Percentiles rank a stretch among this genome's conserved stretches.
phyloP scores from a whole-genome alignment of 1,140 invertebrate genomes.

The Lepidurus couesii region DNA sequence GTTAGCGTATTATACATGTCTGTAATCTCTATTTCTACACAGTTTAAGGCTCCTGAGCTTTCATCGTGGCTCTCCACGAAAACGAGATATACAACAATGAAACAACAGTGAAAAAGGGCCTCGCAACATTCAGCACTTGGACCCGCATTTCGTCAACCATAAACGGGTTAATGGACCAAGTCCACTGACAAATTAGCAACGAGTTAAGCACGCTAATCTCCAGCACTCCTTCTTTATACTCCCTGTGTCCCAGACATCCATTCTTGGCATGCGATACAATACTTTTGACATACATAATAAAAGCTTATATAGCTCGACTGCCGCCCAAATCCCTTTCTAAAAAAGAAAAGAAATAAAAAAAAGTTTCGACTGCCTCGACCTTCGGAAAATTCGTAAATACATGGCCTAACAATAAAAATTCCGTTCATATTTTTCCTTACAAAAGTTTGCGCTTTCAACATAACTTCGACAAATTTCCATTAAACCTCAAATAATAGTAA shows the following conservation, averaged over 20 bases:
- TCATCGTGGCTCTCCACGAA: not conserved
- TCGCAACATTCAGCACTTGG: not conserved
- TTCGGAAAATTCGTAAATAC: no score
- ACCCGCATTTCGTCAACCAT: not conserved
- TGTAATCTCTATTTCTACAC: not conserved
- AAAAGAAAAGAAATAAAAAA: not conserved
- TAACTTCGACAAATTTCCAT: no score
- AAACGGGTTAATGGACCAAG: constrained; percentile 4
- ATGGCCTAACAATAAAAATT: no score
- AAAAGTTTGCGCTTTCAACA: no score
- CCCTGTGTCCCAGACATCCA: not conserved
- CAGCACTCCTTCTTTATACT: not conserved
- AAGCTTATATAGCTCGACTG: not conserved
- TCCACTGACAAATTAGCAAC: constrained; percentile 14
- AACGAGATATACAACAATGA: not conserved
- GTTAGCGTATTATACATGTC: not conserved
- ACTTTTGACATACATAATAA: constrained; percentile 5
- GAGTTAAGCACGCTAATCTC: not conserved
- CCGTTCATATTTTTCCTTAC: no score
- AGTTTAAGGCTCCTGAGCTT: constrained; percentile 2
- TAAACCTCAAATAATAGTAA: no score
- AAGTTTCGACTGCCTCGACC: not conserved
- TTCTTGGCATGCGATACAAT: not conserved
- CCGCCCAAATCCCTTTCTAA: not conserved
- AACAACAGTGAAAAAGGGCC: not conserved